phyloP scores from a whole-genome alignment of 2,888 invertebrate species.

The Octonoba sinensis region DNA sequence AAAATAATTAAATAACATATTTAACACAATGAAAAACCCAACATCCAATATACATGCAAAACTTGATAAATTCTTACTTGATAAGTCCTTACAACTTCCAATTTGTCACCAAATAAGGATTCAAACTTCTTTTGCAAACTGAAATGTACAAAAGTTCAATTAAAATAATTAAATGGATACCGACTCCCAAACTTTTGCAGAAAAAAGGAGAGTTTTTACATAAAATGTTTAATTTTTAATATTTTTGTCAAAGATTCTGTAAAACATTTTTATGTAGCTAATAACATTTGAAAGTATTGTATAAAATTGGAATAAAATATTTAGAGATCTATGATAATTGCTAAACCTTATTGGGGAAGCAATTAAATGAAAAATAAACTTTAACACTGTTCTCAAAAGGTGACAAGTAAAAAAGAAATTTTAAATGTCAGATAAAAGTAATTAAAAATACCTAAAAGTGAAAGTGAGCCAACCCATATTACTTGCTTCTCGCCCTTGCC shows the following conservation, averaged over 20 bases:
- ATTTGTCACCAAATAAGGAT: constrained; percentile 85
- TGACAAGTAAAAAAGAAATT: background rate
- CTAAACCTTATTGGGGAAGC: background rate
- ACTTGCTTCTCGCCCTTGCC: constrained; percentile 95
- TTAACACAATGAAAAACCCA: constrained; percentile 20
- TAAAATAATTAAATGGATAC: too few species aligned
- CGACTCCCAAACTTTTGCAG: too few species aligned
- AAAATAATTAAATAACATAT: constrained; percentile 3
- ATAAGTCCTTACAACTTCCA: constrained; percentile 95
- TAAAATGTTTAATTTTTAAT: background rate
- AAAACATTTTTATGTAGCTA: too few species aligned
- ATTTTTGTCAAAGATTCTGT: too few species aligned
- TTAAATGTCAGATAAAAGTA: background rate
- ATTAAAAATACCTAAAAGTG: constrained; percentile 82
- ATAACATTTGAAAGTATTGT: background rate
- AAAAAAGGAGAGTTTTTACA: background rate
- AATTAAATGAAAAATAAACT: background rate
- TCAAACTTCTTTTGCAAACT: constrained; percentile 91
- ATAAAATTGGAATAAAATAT: background rate
- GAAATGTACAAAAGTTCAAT: constrained; percentile 28
- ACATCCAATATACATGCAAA: background rate
- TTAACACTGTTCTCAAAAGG: too few species aligned
- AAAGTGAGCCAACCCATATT: constrained; percentile 99
- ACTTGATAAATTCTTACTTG: constrained; percentile 74
- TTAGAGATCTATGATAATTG: too few species aligned